These are phyloP conservation scores for Meliscaeva auricollis DNA, from an alignment of 2,888 invertebrate species.

Conservation along the genomic window DNA sequence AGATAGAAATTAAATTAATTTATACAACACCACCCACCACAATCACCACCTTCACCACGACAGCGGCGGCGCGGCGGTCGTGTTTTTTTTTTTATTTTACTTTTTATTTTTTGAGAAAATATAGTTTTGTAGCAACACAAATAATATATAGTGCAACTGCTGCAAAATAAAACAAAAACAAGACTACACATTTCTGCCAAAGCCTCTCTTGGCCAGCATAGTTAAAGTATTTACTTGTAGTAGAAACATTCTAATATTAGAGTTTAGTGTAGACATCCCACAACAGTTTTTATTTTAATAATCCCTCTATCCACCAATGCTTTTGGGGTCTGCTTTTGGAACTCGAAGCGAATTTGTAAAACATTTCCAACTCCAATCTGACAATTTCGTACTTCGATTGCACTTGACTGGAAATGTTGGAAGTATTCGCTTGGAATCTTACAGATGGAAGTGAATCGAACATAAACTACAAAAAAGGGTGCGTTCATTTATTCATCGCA, in stretches of 20 bases:
- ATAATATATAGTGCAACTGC: conserved; percentile 34
- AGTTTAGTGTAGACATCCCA: conserved; percentile 34
- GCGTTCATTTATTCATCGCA: too few species aligned
- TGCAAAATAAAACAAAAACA: conserved; percentile 46
- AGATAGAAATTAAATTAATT: conserved; percentile 15
- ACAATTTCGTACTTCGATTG: conserved; percentile 20
- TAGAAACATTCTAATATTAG: too few species aligned
- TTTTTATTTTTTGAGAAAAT: conserved; percentile 23
- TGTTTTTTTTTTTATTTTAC: conserved; percentile 38
- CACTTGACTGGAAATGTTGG: background rate
- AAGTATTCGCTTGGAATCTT: background rate
- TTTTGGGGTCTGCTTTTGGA: too few species aligned
- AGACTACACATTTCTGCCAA: conserved; percentile 42
- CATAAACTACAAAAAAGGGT: too few species aligned
- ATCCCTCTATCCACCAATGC: too few species aligned
- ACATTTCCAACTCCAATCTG: too few species aligned
- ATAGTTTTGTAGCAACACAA: conserved; percentile 38
- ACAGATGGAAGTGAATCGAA: background rate
- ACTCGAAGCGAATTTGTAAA: too few species aligned
- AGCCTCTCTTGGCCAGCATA: conserved; percentile 40
- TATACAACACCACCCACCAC: conserved; percentile 74
- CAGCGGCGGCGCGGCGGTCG: conserved; percentile 43
- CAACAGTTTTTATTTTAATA: too few species aligned
- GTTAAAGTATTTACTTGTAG: background rate
- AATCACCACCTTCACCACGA: conserved; percentile 65